Evolutionary conservation across 2,113 vertebrate species (phyloP), one percentile per base, ranked within the genome.

Genomic region (Seriola aureovittata): DNA sequence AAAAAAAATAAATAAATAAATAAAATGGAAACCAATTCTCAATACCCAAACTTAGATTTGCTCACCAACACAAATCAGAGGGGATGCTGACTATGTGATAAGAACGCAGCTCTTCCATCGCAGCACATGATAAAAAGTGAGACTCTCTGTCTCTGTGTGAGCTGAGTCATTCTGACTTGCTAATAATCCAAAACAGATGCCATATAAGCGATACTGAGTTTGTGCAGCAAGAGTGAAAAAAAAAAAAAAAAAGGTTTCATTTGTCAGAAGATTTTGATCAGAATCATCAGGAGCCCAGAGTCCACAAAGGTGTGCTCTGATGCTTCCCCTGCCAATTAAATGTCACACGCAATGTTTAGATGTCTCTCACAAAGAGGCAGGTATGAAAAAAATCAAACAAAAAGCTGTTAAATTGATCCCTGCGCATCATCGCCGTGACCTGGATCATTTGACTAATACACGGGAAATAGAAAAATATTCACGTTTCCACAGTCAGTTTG

Each of bases 261-360:
- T 14, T 68, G 59, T 38, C 58, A 40, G n/a, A 78, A 44, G 58
- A 60, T 38, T 80, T 62, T 59, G 40, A 72, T 63, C 52, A 60
- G 46, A 52, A 80, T 48, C 10, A 77, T 74, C 65, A 48, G 14
- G 21, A 73, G 10, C 60, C 44, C 13, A 21, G 36, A 69, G 12
- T 25, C 55, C 48, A 46, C 57, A 34, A 64, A 52, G 17, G 16
- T 25, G 17, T 42, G 14, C 38, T 71, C 0, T 19, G 44, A 50
- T 66, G 50, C 42, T 70, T 80, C 16, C 19, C 11, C 38, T 68
- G 66, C 25, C 19, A 68, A 48, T 64, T 77, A 72, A 76, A 29
- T 19, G 29, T 57, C 40, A 55, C 14, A 32, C 17, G 21, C 19
- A 76, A 4, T 55, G 23, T 66, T 67, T 4, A 55, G 44, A 72